Evolutionary conservation across 2,797 vertebrate species (phyloP).

Genomic region (Spea hammondii): DNA sequence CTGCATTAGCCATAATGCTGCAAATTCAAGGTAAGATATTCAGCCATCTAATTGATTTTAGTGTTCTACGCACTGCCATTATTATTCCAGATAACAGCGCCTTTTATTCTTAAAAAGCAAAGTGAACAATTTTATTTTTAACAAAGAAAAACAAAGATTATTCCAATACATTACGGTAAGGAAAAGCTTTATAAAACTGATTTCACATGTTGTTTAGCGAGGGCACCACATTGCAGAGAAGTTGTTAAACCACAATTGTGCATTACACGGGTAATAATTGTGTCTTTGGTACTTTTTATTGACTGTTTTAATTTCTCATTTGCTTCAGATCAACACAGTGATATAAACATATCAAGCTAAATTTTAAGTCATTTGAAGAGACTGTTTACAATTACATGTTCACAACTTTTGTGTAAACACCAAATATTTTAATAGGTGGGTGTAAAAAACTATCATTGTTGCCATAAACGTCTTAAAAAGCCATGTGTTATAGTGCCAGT

Average conservation of each 20-base stretch:
- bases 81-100: slow-evolving; percentile 54
- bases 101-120: slow-evolving; percentile 23
- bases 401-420: slow-evolving; percentile 22
- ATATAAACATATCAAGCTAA: slow-evolving; percentile 30
- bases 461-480: slow-evolving; percentile 21
- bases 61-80: slow-evolving; percentile 54
- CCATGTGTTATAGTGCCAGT: background rate
- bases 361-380: background rate
- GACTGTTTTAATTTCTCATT: slow-evolving; percentile 6
- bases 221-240: slow-evolving; percentile 24
- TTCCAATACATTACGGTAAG: slow-evolving; percentile 53
- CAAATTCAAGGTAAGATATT: slow-evolving; percentile 62
- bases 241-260: slow-evolving; percentile 26
- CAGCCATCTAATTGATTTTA: slow-evolving; percentile 56
- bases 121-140: slow-evolving; percentile 33
- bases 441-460: slow-evolving; percentile 1
- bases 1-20: slow-evolving; percentile 58
- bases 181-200: slow-evolving; percentile 50
- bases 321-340: slow-evolving; percentile 33
- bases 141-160: slow-evolving; percentile 28
- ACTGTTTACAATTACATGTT: slow-evolving; percentile 36
- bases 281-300: slow-evolving; percentile 32
- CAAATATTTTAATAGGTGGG: slow-evolving; percentile 19
- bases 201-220: slow-evolving; percentile 20
- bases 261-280: slow-evolving; percentile 37